These are phyloP conservation scores for Chelon labrosus DNA, from an alignment of 2,797 vertebrate species.

Conservation along the genomic window DNA sequence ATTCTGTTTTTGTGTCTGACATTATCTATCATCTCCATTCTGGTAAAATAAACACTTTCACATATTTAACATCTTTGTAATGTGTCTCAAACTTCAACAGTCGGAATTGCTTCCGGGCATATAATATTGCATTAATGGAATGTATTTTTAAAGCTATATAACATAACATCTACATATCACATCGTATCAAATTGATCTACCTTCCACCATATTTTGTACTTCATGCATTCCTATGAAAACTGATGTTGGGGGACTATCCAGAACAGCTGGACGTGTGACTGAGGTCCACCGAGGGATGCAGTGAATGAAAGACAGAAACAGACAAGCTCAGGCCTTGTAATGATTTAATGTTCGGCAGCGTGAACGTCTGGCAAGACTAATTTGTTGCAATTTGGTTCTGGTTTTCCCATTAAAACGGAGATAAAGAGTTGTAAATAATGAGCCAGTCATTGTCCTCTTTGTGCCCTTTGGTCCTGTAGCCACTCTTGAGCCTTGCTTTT, in stretches of 20 bases:
- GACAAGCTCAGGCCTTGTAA: constrained; percentile 38
- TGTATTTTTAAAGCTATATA: too few species aligned
- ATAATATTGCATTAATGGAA: too few species aligned
- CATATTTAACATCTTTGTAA: too few species aligned
- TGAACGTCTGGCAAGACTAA: constrained; percentile 64
- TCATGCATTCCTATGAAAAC: neutral
- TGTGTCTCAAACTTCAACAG: too few species aligned
- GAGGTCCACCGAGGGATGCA: neutral
- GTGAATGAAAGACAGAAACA: neutral
- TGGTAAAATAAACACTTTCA: too few species aligned
- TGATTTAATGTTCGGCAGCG: constrained; percentile 57
- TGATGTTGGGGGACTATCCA: neutral
- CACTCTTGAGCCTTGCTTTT: constrained; percentile 49
- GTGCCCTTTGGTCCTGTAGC: constrained; percentile 39
- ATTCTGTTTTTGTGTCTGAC: too few species aligned
- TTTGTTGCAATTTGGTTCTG: constrained; percentile 77
- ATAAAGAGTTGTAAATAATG: constrained; percentile 68
- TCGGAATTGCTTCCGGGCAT: too few species aligned
- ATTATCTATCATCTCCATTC: too few species aligned
- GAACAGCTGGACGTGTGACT: neutral
- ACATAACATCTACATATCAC: too few species aligned
- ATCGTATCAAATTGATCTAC: too few species aligned
- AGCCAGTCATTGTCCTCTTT: constrained; percentile 35
- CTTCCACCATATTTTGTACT: neutral
- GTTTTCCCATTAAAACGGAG: constrained; percentile 58